Evolutionary conservation across 2,797 vertebrate species (phyloP).

Genomic region (Alosa sapidissima): DNA sequence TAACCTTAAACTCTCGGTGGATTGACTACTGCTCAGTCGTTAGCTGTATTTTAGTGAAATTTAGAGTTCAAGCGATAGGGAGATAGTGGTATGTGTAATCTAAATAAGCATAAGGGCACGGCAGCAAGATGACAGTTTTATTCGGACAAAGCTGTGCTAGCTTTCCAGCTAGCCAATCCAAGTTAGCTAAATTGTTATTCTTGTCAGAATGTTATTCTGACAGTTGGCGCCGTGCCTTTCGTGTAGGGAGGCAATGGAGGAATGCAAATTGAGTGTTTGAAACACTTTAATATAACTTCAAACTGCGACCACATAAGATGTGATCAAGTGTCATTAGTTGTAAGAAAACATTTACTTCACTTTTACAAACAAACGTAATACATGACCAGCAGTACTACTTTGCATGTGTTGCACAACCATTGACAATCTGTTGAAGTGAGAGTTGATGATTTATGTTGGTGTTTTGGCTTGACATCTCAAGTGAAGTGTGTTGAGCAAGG

Average conservation of each 20-base stretch:
- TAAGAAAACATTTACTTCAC: neutral
- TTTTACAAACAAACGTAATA: neutral
- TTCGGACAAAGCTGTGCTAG: neutral
- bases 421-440: neutral
- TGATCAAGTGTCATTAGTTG: neutral
- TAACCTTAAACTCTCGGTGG: no score
- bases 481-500: neutral
- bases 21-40: no score
- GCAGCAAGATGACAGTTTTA: neutral
- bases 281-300: neutral
- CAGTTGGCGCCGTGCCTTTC: neutral
- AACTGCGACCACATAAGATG: neutral
- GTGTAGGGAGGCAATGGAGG: neutral
- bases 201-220: slow-evolving; percentile 2
- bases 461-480: neutral
- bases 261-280: neutral
- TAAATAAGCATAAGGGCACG: neutral
- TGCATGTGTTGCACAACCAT: neutral
- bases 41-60: neutral
- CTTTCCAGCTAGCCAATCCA: neutral
- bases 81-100: neutral
- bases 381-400: neutral
- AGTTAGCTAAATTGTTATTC: neutral
- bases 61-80: neutral
- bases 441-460: neutral